Conservation (phyloP, 2,888 invertebrate genomes). For the Lithodes maja region DNA sequence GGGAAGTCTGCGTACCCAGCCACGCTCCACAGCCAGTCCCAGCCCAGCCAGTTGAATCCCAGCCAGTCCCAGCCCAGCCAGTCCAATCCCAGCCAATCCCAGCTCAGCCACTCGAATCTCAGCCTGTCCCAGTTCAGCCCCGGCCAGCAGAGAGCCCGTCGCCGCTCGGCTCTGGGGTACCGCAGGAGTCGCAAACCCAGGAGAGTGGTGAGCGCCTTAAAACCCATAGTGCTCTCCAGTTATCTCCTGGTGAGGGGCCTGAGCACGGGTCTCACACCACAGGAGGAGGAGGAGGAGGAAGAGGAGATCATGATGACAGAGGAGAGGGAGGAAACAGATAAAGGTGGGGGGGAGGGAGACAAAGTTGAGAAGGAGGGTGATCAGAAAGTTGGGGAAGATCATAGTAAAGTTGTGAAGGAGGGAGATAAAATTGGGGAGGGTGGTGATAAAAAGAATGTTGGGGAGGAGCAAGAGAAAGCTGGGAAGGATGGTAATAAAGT, state of each 20-base stretch:
- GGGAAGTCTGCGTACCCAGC: conserved; percentile 42
- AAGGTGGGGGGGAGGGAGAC: neutral
- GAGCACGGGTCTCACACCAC: conserved; percentile 4
- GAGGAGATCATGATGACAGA: neutral
- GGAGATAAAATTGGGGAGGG: neutral
- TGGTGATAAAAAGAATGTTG: neutral
- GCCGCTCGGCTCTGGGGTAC: neutral
- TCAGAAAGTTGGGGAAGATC: neutral
- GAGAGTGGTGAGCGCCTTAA: conserved; percentile 34
- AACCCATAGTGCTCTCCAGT: conserved; percentile 47
- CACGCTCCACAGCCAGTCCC: conserved; percentile 22
- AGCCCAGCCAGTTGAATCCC: conserved; percentile 18
- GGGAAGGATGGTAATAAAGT: no score
- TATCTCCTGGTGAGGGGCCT: conserved; percentile 35
- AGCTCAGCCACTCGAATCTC: neutral
- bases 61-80: conserved; percentile 13
- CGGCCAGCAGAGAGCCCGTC: neutral
- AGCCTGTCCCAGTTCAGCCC: conserved; percentile 5
- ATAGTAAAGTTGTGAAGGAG: neutral
- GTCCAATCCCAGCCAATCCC: conserved; percentile 19
- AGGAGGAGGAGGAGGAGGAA: conserved; percentile 40
- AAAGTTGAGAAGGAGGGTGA: neutral
- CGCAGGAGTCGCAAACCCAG: neutral
- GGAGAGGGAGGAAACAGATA: conserved; percentile 19
- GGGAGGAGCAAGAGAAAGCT: neutral